Base-by-base conservation (phyloP, 2,888 invertebrate species). In the Odontothrips loti region DNA sequence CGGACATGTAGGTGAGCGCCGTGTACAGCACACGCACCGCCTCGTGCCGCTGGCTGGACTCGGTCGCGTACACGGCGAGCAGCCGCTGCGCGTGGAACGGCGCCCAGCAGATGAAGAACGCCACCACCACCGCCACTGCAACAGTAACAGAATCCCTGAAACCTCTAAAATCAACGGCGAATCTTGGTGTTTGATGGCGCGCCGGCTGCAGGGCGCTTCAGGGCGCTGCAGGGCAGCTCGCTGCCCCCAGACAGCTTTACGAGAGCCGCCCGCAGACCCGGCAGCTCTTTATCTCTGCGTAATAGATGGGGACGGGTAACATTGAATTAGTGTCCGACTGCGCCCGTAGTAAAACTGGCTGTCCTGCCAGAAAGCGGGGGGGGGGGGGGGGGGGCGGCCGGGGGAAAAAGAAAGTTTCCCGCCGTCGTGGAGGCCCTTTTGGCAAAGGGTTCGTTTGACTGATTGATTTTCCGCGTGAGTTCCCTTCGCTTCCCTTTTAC, bases 11-110 rank as follows among this genome's bases (percentile, higher is more conserved):
- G 80, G 90, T 91, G 47, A 93, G 86, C 3, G 87, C 86, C 75
- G 87, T 87, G 85, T 90, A 90, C 6, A 88, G 86, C 9, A 85
- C 85, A 29, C 88, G 87, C 83, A 91, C 88, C 1, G 88, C 88
- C 48, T 88, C 88, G 47, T 89, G 88, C 0, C 89, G 89, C 47
- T 87, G 86, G 80, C 89, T 88, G 84, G 89, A 86, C 80, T 89
- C 93, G 84, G 90, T 89, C 84, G 90, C 91, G 85, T 95, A 95
- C 82, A 95, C 92, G 0, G 95, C 95, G 86, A 96, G 90, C 68
- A 97, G 90, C 80, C 97, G 89, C 87, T 97, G 97, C 17, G 95
- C 94, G 88, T 97, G 97, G 87, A 97, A 97, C 0, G 97, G 97
- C 9, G 95, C 95, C 95, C 95, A 95, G 87, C 96, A 96, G 82